A percentile compares a stretch with the other conserved stretches of the same genome.
Conservation (phyloP, 1,140 invertebrate genomes). For the Mizuhopecten yessoensis region DNA sequence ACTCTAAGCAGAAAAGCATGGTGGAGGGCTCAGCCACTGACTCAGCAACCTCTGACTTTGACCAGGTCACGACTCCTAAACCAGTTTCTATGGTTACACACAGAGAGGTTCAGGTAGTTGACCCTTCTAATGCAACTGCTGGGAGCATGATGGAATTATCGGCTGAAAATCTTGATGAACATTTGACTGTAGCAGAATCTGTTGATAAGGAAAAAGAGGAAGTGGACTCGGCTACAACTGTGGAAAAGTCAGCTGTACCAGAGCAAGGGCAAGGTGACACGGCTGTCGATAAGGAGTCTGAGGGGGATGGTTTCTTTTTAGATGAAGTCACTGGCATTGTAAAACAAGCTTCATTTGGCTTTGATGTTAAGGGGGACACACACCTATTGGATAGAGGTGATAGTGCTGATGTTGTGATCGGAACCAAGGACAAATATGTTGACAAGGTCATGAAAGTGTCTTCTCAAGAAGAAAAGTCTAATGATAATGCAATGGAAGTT, state of each 20-base stretch:
- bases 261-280: constrained; percentile 23
- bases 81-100: not conserved
- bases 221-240: not conserved
- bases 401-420: not conserved
- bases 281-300: not conserved
- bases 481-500: not conserved
- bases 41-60: not conserved
- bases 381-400: not conserved
- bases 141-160: constrained; percentile 43
- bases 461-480: not conserved
- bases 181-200: constrained; percentile 41
- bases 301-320: not conserved
- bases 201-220: not conserved
- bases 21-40: constrained; percentile 41
- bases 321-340: constrained; percentile 32
- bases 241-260: not conserved
- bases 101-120: constrained; percentile 21
- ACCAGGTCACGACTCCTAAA: not conserved
- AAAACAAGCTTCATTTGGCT: not conserved
- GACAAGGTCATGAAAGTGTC: not conserved
- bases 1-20: constrained; percentile 75
- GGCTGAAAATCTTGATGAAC: constrained; percentile 52
- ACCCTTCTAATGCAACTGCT: not conserved
- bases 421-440: not conserved
- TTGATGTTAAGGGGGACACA: not conserved